A percentile compares a stretch with the other conserved stretches of the same genome.
Evolutionary conservation across 2,888 invertebrate genomes (phyloP).

Genomic region (Tiliacea aurago): DNA sequence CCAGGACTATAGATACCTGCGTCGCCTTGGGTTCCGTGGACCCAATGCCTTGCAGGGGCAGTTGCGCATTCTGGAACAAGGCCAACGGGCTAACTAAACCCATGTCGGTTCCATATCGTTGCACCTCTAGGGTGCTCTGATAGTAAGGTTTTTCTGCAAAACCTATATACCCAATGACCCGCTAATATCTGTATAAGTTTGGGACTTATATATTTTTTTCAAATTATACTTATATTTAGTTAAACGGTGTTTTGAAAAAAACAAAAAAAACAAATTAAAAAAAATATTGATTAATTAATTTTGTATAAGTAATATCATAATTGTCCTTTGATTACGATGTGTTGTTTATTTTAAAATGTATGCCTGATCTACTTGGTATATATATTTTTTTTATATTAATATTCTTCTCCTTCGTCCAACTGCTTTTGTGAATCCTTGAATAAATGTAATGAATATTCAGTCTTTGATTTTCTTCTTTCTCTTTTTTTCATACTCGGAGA

Average conservation of each 20-base stretch:
- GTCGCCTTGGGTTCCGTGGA: not conserved
- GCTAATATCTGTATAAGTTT: not conserved
- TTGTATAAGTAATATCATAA: not conserved
- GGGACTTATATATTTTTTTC: too few species aligned
- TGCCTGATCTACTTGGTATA: too few species aligned
- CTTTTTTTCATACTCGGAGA: not conserved
- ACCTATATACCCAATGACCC: not conserved
- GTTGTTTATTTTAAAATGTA: not conserved
- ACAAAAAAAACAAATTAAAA: not conserved
- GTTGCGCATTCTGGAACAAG: not conserved
- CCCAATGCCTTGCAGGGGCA: not conserved
- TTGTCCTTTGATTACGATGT: not conserved
- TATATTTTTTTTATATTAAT: not conserved
- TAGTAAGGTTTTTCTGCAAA: not conserved
- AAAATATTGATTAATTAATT: not conserved
- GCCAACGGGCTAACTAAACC: not conserved
- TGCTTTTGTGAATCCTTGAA: slow-evolving; percentile 5
- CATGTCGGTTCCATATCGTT: not conserved
- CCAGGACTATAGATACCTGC: not conserved
- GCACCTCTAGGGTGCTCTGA: slow-evolving; percentile 18
- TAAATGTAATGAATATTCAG: not conserved
- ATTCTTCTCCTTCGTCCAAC: not conserved
- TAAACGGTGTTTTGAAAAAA: not conserved
- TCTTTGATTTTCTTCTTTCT: not conserved
- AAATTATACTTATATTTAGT: not conserved